Percentiles rank a stretch among this genome's conserved stretches.
phyloP scores from a whole-genome alignment of 2,113 vertebrate genomes.

The Hippocampus guttulatus region DNA sequence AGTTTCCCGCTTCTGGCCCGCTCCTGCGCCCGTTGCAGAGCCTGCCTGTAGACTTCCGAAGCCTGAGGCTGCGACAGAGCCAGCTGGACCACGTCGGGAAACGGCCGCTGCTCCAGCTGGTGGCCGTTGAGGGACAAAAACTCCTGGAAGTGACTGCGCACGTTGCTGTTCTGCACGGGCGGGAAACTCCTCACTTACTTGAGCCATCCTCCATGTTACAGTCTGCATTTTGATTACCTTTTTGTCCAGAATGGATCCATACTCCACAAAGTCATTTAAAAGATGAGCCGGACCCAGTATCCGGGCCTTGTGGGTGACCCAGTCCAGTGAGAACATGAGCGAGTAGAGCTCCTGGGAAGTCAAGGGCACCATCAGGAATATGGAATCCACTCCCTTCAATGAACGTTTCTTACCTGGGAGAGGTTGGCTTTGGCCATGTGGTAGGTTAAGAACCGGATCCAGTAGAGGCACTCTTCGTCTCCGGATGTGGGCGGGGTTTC shows the following conservation, averaged over 20 bases:
- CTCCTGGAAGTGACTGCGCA: slow-evolving; percentile 91
- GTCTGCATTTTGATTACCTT: slow-evolving; percentile 74
- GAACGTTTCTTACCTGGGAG: slow-evolving; percentile 74
- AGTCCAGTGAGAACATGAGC: slow-evolving; percentile 92
- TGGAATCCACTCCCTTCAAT: neutral
- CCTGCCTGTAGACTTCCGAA: slow-evolving; percentile 88
- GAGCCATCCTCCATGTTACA: neutral
- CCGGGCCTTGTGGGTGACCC: slow-evolving; percentile 87
- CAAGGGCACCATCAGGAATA: neutral
- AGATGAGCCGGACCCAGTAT: slow-evolving; percentile 88
- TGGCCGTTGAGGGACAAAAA: slow-evolving; percentile 93
- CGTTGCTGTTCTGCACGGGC: slow-evolving; percentile 73
- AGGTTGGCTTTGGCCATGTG: slow-evolving; percentile 91
- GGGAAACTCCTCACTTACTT: neutral
- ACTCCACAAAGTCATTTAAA: slow-evolving; percentile 91
- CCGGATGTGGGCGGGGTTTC: slow-evolving; percentile 66
- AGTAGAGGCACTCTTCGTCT: slow-evolving; percentile 86
- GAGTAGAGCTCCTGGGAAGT: slow-evolving; percentile 79
- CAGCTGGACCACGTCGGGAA: slow-evolving; percentile 88
- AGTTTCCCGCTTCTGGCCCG: slow-evolving; percentile 70
- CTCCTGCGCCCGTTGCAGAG: slow-evolving; percentile 75
- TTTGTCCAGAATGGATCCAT: slow-evolving; percentile 82
- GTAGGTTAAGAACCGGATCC: slow-evolving; percentile 85
- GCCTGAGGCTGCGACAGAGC: slow-evolving; percentile 83
- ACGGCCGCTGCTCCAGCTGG: slow-evolving; percentile 86